Conservation (phyloP, 2,113 vertebrate species). For the Phylloscopus trochiloides region DNA sequence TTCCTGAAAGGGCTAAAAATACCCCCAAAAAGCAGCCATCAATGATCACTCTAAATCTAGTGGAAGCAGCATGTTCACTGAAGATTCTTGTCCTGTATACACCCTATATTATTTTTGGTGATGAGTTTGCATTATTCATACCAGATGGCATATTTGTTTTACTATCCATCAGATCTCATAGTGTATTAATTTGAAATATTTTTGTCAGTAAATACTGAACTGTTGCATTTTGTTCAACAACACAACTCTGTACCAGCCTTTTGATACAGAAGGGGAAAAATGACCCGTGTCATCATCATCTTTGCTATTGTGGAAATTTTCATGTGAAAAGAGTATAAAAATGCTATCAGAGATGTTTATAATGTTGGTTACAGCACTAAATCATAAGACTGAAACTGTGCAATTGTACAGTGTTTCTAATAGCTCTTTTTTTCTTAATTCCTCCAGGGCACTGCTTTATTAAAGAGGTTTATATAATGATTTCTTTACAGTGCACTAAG, state of each 20-base stretch:
- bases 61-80: neutral
- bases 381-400: neutral
- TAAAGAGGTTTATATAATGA: neutral
- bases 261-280: neutral
- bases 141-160: neutral
- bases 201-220: neutral
- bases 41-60: neutral
- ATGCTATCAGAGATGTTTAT: neutral
- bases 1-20: neutral
- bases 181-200: neutral
- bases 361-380: neutral
- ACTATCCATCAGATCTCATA: neutral
- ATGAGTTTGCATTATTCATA: neutral
- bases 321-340: neutral
- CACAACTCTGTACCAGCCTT: neutral
- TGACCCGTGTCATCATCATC: rapidly evolving
- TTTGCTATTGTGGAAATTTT: neutral
- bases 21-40: neutral
- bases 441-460: neutral
- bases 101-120: neutral
- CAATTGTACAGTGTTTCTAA: neutral
- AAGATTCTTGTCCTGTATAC: neutral
- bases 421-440: neutral
- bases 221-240: neutral
- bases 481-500: neutral